phyloP scores from a whole-genome alignment of 2,797 vertebrate species.

The Natrix natrix region DNA sequence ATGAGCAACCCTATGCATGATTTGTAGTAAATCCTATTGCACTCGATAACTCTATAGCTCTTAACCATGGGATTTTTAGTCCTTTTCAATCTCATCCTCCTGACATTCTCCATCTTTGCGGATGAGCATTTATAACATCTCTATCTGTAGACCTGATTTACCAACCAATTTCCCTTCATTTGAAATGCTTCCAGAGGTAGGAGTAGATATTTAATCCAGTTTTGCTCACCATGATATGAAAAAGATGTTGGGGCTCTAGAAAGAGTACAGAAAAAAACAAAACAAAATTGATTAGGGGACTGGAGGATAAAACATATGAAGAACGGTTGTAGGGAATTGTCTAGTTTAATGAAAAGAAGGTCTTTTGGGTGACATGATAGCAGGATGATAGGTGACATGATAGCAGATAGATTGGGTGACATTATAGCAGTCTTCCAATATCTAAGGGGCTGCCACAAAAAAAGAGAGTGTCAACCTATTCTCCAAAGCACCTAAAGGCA shows the following conservation, averaged over 20 bases:
- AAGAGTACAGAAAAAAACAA: not conserved
- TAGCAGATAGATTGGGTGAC: too few species aligned
- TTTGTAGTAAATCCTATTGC: not conserved
- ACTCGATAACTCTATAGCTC: not conserved
- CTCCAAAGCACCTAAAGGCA: not conserved
- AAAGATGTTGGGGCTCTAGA: not conserved
- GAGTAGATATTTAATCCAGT: not conserved
- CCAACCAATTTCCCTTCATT: not conserved
- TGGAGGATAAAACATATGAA: not conserved
- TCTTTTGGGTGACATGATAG: too few species aligned
- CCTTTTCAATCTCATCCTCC: not conserved
- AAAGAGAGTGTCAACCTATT: not conserved
- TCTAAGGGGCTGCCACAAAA: not conserved
- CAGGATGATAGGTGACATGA: too few species aligned
- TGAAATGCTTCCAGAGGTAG: not conserved
- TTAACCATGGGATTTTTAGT: not conserved
- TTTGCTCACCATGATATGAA: not conserved
- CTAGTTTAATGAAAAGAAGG: not conserved
- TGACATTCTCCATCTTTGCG: not conserved
- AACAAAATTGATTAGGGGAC: not conserved
- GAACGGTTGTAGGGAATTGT: not conserved
- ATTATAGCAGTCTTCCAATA: not conserved
- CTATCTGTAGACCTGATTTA: not conserved
- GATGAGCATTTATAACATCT: not conserved
- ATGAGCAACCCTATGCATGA: not conserved